A percentile compares a stretch with the other conserved stretches of the same genome.
Evolutionary conservation across 1,140 invertebrate species (phyloP).

Genomic region (Scaptodrosophila lebanonensis): DNA sequence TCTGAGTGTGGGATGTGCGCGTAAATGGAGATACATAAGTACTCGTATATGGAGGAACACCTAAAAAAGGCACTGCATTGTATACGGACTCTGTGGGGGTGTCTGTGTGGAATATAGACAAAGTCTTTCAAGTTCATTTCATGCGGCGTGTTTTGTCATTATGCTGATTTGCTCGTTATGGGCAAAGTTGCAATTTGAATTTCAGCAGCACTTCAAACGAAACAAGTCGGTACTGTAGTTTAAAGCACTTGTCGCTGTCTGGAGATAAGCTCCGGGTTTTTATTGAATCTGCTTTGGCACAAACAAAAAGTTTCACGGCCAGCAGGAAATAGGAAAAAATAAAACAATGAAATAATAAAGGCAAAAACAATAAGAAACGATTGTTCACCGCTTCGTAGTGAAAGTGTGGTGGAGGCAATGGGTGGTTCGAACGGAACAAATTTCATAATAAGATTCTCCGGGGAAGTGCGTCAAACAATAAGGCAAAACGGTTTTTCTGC

Average conservation of each 20-base stretch:
- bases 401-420: constrained; percentile 54
- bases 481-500: not conserved
- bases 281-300: constrained; percentile 44
- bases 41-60: no score
- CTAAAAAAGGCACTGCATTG: no score
- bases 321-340: constrained; percentile 48
- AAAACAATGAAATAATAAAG: constrained; percentile 43
- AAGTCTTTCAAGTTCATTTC: constrained; percentile 43
- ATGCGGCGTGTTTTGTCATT: not conserved
- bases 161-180: constrained; percentile 1
- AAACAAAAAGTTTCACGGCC: constrained; percentile 15
- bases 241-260: constrained; percentile 10
- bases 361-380: not conserved
- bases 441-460: constrained; percentile 44
- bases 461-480: constrained; percentile 1
- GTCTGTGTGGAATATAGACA: constrained; percentile 5
- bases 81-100: no score
- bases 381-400: constrained; percentile 29
- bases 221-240: no score
- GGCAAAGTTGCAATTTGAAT: no score
- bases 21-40: no score
- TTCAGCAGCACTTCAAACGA: no score
- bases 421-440: constrained; percentile 30
- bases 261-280: constrained; percentile 17
- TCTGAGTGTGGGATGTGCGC: no score